These are phyloP conservation scores for Drosophila rellima DNA, from an alignment of 2,888 invertebrate genomes.

Conservation along the genomic window DNA sequence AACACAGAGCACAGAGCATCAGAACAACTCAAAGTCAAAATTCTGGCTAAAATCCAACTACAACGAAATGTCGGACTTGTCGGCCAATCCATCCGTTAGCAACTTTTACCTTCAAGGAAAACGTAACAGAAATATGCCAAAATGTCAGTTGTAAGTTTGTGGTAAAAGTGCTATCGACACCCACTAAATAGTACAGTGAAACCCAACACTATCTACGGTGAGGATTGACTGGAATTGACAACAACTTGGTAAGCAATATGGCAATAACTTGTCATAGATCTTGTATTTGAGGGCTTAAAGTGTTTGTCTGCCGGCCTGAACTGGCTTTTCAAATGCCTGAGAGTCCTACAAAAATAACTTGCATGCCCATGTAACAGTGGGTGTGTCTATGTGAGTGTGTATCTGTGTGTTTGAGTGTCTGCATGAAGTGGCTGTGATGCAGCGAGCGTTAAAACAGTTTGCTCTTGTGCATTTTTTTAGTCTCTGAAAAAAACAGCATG, in stretches of 20 bases:
- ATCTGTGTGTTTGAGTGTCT: not conserved
- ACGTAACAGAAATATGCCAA: constrained; percentile 53
- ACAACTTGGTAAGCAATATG: constrained; percentile 41
- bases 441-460: constrained; percentile 48
- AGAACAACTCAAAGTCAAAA: constrained; percentile 45
- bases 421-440: constrained; percentile 15
- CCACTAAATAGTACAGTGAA: constrained; percentile 15
- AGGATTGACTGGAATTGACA: constrained; percentile 10
- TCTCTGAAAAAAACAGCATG: constrained; percentile 28
- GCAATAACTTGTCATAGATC: constrained; percentile 35
- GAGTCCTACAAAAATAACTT: not conserved
- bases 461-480: constrained; percentile 39
- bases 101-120: constrained; percentile 53
- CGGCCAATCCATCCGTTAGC: constrained; percentile 25
- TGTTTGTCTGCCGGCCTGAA: constrained; percentile 18
- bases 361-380: not conserved
- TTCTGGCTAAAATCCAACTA: constrained; percentile 40
- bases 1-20: constrained; percentile 4
- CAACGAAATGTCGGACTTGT: constrained; percentile 9
- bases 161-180: constrained; percentile 24
- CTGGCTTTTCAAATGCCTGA: constrained; percentile 13
- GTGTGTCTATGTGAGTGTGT: constrained; percentile 4
- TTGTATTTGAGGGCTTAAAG: constrained; percentile 37
- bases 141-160: constrained; percentile 26
- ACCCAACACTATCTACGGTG: not conserved